These are phyloP conservation scores for Papilio dardanus DNA, from an alignment of 1,140 invertebrate species.

Conservation along the genomic window DNA sequence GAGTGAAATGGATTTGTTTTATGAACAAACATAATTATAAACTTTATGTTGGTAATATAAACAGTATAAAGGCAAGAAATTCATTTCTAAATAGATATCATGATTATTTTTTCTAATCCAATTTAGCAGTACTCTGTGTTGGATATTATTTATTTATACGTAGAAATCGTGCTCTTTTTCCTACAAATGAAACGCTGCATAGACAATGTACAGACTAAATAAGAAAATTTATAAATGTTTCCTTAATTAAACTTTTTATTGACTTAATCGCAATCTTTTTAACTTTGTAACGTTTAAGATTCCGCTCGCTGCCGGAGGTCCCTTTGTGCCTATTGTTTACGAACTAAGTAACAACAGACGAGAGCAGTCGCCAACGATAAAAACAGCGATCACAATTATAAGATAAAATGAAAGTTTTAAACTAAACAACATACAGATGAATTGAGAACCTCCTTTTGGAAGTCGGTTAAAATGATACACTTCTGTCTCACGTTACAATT, in stretches of 20 bases:
- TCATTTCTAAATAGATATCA: background rate
- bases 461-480: background rate
- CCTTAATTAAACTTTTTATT: slow-evolving; percentile 33
- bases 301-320: slow-evolving; percentile 9
- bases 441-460: no score
- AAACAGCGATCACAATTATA: slow-evolving; percentile 20
- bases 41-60: background rate
- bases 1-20: background rate
- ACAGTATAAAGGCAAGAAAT: background rate
- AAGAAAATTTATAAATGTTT: slow-evolving; percentile 13
- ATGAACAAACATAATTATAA: background rate
- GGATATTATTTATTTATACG: slow-evolving; percentile 59
- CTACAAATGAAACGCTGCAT: slow-evolving; percentile 60
- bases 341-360: slow-evolving; percentile 26
- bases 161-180: slow-evolving; percentile 55
- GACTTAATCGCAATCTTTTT: slow-evolving; percentile 28
- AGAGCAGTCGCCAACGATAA: slow-evolving; percentile 10
- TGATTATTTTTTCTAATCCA: slow-evolving; percentile 6
- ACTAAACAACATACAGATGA: no score
- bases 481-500: background rate
- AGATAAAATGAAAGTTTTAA: slow-evolving; percentile 17
- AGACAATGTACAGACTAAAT: slow-evolving; percentile 46
- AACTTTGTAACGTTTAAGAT: slow-evolving; percentile 33
- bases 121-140: slow-evolving; percentile 17
- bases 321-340: slow-evolving; percentile 34